phyloP scores from a whole-genome alignment of 2,113 vertebrate genomes.

The Colossoma macropomum region DNA sequence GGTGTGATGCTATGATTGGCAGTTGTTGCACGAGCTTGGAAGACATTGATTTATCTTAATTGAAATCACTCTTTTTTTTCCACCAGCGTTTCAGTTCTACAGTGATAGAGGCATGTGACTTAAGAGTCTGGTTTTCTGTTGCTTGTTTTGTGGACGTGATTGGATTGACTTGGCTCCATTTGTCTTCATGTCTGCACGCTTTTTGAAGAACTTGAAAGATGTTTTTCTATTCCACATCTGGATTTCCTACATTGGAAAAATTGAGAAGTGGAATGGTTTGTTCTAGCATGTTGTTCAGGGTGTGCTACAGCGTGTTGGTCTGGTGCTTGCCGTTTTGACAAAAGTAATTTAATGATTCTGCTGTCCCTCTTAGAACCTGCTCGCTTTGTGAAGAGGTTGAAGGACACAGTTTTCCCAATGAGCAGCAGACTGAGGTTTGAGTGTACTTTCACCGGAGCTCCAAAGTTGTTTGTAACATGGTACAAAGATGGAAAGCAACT shows the following conservation, averaged over 20 bases:
- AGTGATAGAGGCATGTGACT: slow-evolving; percentile 35
- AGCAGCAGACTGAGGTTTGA: slow-evolving; percentile 46
- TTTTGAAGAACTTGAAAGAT: slow-evolving; percentile 26
- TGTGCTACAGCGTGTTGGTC: slow-evolving; percentile 19
- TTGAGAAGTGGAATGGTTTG: slow-evolving; percentile 24
- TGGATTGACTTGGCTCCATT: slow-evolving; percentile 2
- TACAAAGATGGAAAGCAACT: slow-evolving; percentile 85
- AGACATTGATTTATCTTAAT: neutral
- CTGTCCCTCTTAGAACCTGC: slow-evolving; percentile 48
- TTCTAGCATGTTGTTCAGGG: slow-evolving; percentile 38
- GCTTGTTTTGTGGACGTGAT: slow-evolving; percentile 16
- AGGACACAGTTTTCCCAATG: slow-evolving; percentile 69
- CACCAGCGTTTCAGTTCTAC: neutral
- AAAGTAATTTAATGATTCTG: slow-evolving; percentile 43
- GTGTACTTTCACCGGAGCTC: slow-evolving; percentile 75
- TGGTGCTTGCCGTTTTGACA: slow-evolving; percentile 28
- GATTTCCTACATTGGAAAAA: neutral
- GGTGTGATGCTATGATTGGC: slow-evolving; percentile 24
- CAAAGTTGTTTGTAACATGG: slow-evolving; percentile 82
- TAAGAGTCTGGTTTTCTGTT: slow-evolving; percentile 6
- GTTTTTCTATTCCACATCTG: neutral
- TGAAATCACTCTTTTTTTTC: neutral
- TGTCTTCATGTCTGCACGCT: slow-evolving; percentile 31
- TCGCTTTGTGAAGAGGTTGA: slow-evolving; percentile 75
- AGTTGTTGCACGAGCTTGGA: slow-evolving; percentile 30